Evolutionary conservation across 2,888 invertebrate genomes (phyloP).

Genomic region (Helobdella robusta): DNA sequence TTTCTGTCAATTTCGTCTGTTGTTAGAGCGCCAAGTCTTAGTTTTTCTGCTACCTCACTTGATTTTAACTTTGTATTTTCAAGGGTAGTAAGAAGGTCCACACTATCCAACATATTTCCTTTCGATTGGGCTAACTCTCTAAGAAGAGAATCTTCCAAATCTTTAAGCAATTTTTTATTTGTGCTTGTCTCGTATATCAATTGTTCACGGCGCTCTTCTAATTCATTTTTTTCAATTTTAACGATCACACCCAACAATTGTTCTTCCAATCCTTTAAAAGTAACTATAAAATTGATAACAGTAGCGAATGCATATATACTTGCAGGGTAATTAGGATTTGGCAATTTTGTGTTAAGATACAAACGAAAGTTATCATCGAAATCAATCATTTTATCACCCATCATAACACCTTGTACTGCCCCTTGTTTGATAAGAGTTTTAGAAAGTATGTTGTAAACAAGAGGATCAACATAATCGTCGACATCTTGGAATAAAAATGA

Average conservation of each 20-base stretch:
- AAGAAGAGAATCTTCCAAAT: conserved; percentile 74
- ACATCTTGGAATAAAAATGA: conserved; percentile 82
- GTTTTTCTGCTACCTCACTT: conserved; percentile 65
- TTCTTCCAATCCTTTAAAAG: conserved; percentile 76
- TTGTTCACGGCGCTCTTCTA: conserved; percentile 75
- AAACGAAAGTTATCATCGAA: conserved; percentile 77
- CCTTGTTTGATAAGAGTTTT: conserved; percentile 70
- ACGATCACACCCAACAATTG: conserved; percentile 81
- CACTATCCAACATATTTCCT: conserved; percentile 85
- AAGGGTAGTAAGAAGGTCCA: conserved; percentile 71
- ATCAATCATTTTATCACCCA: conserved; percentile 81
- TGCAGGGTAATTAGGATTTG: conserved; percentile 78
- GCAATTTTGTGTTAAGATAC: conserved; percentile 78
- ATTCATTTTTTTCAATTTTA: conserved; percentile 70
- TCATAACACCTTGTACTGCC: conserved; percentile 69
- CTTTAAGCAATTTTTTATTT: conserved; percentile 72
- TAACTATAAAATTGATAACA: conserved; percentile 84
- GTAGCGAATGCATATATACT: conserved; percentile 74
- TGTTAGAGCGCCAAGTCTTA: conserved; percentile 65
- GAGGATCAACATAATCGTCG: conserved; percentile 82
- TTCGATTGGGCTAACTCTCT: conserved; percentile 73
- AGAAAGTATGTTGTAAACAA: conserved; percentile 74
- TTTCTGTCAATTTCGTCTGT: conserved; percentile 70
- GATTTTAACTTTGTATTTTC: conserved; percentile 83
- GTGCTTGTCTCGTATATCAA: conserved; percentile 74